Base-by-base conservation (phyloP, 2,888 invertebrate species). In the Sacculina carcini region DNA sequence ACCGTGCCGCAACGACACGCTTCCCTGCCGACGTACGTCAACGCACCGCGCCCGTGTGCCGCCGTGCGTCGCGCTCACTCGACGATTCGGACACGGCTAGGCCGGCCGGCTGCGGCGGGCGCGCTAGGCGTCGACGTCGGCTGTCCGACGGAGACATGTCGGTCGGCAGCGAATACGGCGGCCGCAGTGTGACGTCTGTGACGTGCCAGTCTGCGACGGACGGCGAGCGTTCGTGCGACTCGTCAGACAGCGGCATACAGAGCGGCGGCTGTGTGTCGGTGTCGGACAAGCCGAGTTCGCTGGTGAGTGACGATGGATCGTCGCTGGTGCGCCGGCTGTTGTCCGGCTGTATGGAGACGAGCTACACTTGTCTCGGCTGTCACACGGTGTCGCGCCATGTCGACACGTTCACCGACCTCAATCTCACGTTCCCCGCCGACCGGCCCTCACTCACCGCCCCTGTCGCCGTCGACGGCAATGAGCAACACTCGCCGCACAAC, bases 361-460 rank as follows among this genome's bases (percentile, higher is more conserved):
- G 77, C 0, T 77, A 80, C 31, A 74, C 74, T 58, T 87, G 86
- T 63, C 69, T 73, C 16, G 72, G 71, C 49, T 87, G 86, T 62
- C 69, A 73, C 51, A 73, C 75, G 6, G 73, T 75, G 52, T 83
- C 82, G 1, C 71, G 76, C 51, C 77, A 78, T 24, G 74, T 74
- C 1, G 85, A 86, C 62, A 73, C 73, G 50, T 86, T 86, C 66
- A 74, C 79, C 5, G 86, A 86, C 59, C 66, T 87, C 14, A 62
- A 64, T 12, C 56, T 67, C 42, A 64, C 66, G 3, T 64, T 67
- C 52, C 65, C 65, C 21, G 54, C 53, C 38, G 38, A 16, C 14
- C 24, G 19, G 10, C 10, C 44, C 23, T 6, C 6, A 46, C 28
- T 16, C 32, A 3, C 14, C 14, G 5, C 32, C 3, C 12, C 24